Conservation (phyloP, 2,888 invertebrate species). For the Alitta virens region DNA sequence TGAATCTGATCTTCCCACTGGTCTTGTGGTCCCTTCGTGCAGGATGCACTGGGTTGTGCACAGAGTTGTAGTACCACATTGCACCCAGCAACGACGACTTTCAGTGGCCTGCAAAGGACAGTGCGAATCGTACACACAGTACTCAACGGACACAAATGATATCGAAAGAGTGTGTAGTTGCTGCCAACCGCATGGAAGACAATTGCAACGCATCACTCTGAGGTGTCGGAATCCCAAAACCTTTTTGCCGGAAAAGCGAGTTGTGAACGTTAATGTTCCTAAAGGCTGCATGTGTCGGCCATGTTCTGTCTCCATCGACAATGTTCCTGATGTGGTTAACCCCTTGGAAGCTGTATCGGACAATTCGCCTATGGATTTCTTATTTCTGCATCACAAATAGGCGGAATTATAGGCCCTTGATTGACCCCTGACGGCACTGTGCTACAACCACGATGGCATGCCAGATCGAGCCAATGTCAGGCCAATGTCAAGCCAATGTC, state of each 20-base stretch:
- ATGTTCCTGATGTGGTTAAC: conserved; percentile 16
- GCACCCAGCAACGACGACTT: conserved; percentile 6
- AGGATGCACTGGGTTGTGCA: conserved; percentile 10
- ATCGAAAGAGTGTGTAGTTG: conserved; percentile 9
- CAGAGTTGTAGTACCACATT: conserved; percentile 1
- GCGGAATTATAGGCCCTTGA: too few relatives aligned
- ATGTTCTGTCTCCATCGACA: conserved; percentile 3
- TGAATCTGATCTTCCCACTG: too few relatives aligned
- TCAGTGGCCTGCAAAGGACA: conserved; percentile 13
- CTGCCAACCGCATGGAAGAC: conserved; percentile 10
- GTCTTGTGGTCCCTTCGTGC: neutral
- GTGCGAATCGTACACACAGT: conserved; percentile 9
- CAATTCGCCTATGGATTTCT: too few relatives aligned
- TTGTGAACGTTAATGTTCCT: conserved; percentile 5
- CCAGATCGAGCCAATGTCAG: too few relatives aligned
- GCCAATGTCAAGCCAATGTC: too few relatives aligned
- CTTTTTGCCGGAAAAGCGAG: neutral
- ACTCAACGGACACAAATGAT: conserved; percentile 7
- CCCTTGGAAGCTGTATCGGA: conserved; percentile 1
- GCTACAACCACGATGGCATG: too few relatives aligned
- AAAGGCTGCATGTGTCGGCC: conserved; percentile 18
- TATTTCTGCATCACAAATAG: too few relatives aligned
- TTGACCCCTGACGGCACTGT: too few relatives aligned
- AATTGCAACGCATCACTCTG: conserved; percentile 6
- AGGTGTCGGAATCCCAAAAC: neutral